phyloP scores from a whole-genome alignment of 2,113 vertebrate species.

The Leptodactylus fuscus region DNA sequence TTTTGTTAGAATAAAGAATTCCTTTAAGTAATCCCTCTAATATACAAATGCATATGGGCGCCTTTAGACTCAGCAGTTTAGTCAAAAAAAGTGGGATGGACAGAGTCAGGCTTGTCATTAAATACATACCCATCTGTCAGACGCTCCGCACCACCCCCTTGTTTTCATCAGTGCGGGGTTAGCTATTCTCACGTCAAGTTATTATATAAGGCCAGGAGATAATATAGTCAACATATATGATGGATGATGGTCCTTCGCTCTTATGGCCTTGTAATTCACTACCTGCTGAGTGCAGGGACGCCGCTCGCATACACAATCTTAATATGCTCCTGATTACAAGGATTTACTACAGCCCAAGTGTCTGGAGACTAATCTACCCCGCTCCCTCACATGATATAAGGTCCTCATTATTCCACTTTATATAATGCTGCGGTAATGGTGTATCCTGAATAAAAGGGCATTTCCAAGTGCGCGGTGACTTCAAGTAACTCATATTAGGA shows the following conservation, averaged over 20 bases:
- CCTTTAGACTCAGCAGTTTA: too few relatives aligned
- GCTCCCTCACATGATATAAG: not conserved
- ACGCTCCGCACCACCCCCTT: too few relatives aligned
- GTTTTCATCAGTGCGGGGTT: too few relatives aligned
- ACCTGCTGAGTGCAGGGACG: not conserved
- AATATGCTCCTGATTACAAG: not conserved
- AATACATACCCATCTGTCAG: too few relatives aligned
- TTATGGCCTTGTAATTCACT: not conserved
- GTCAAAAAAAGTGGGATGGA: too few relatives aligned
- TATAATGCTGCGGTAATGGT: not conserved
- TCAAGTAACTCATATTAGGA: not conserved
- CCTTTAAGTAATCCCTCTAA: too few relatives aligned
- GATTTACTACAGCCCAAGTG: slow-evolving; percentile 15
- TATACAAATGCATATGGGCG: too few relatives aligned
- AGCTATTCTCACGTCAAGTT: too few relatives aligned
- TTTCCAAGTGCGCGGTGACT: not conserved
- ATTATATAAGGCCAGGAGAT: not conserved
- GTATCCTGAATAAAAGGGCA: not conserved
- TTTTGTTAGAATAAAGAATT: too few relatives aligned
- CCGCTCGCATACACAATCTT: not conserved
- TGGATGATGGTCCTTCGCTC: not conserved
- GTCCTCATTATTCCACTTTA: not conserved
- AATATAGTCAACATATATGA: not conserved
- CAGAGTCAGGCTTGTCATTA: too few relatives aligned
- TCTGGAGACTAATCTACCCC: not conserved